Conservation (phyloP, 1,140 invertebrate genomes). For the Nasonia vitripennis region DNA sequence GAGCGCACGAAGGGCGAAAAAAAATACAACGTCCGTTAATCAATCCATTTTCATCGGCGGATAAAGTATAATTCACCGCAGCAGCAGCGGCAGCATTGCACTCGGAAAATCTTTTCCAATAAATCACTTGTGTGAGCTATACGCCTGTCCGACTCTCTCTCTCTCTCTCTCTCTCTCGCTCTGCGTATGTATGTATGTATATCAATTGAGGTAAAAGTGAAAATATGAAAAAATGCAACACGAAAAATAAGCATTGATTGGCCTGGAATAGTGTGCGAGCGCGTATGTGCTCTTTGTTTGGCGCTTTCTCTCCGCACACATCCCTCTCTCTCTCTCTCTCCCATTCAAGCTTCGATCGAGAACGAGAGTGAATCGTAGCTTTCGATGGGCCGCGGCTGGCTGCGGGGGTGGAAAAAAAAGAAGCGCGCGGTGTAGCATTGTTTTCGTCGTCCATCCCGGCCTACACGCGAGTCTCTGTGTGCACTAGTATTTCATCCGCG, state of each 20-base stretch:
- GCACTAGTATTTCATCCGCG: conserved; percentile 1
- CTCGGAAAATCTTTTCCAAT: conserved; percentile 48
- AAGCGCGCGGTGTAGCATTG: conserved; percentile 52
- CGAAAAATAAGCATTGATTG: conserved; percentile 54
- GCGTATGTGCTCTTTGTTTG: neutral
- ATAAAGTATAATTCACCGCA: conserved; percentile 49
- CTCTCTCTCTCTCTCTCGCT: neutral
- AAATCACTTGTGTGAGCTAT: conserved; percentile 37
- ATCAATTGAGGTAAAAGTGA: conserved; percentile 52
- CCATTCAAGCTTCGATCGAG: conserved; percentile 57
- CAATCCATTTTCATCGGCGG: conserved; percentile 46
- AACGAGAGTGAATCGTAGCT: conserved; percentile 66
- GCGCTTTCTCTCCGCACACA: conserved; percentile 7
- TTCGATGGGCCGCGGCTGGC: conserved; percentile 58
- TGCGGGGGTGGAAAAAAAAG: conserved; percentile 47
- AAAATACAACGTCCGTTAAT: conserved; percentile 25
- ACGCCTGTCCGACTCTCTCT: neutral
- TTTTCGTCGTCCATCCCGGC: conserved; percentile 40
- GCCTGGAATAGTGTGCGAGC: neutral
- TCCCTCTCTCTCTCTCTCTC: neutral
- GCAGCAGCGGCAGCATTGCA: neutral
- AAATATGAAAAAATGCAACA: conserved; percentile 55
- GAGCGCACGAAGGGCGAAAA: neutral
- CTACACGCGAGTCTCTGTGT: neutral
- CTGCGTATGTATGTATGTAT: conserved; percentile 5